Conservation (phyloP, 2,113 vertebrate species). For the Porphyrio hochstetteri region DNA sequence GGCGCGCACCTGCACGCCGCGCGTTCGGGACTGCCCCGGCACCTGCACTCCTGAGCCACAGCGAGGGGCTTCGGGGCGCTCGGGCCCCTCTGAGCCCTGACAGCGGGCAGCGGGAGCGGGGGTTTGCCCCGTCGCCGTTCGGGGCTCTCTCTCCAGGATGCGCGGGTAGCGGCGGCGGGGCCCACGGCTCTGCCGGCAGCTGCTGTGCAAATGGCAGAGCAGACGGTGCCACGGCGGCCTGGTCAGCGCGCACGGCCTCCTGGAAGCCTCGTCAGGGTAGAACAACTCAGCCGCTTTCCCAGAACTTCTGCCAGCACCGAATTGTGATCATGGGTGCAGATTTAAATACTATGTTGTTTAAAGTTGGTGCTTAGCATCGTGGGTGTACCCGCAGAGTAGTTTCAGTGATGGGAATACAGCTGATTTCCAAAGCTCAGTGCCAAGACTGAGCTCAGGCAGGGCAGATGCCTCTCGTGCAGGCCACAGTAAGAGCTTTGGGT, state of each 20-base stretch:
- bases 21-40: accelerated
- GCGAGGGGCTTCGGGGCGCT: too few species aligned
- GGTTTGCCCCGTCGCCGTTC: not conserved
- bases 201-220: accelerated
- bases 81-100: too few species aligned
- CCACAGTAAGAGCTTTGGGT: not conserved
- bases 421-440: not conserved
- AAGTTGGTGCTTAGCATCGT: not conserved
- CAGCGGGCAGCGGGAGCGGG: not conserved
- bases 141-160: too few species aligned
- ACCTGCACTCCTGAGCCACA: not conserved
- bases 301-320: not conserved
- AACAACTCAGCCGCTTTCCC: accelerated
- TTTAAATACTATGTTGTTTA: not conserved
- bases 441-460: not conserved
- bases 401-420: not conserved
- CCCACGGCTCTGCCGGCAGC: not conserved
- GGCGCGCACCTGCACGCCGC: not conserved
- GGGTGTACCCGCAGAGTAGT: not conserved
- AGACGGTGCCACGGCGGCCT: too few species aligned
- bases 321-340: not conserved
- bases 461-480: not conserved
- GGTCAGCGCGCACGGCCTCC: too few species aligned
- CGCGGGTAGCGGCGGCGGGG: not conserved
- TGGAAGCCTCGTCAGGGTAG: too few species aligned